Base-by-base conservation (phyloP, 2,888 invertebrate genomes). In the Sericinus montela region DNA sequence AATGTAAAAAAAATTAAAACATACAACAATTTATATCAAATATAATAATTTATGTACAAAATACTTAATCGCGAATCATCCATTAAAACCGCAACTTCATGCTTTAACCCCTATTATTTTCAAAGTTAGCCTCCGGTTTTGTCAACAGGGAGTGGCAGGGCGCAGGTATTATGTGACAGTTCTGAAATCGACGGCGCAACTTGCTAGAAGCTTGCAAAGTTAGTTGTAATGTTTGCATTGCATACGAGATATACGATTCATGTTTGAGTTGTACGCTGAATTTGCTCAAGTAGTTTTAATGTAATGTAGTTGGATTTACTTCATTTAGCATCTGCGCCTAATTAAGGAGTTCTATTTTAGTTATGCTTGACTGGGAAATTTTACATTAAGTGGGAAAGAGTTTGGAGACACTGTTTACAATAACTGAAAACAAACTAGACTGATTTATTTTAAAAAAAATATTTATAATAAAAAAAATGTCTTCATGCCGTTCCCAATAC, bases 151-250 rank as follows among this genome's bases (percentile, higher is more conserved):
- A 44, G 44, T 15, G 44, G 51, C 49, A 52, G 56, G 48, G 63
- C 65, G 69, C 65, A 65, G 59, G 57, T 65, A 55, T 63, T 23
- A 40, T 58, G 65, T 69, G 75, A 71, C 71, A 74, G 72, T 75
- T 72, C 63, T 65, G 63, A 69, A 78, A 78, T 79, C 75, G 72
- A 67, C 69, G 71, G 72, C 70, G 67, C 66, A 76, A 78, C 72
- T 78, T 73, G 40, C 40, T 28, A 39, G 30, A 39, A 7, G 28
- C 40, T 36, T 15, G 45, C 39, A 29, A 56, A 57, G 60, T 62
- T 62, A 60, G 59, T 45, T 45, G 45, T 35, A 49, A 45, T 41
- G 45, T 49, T 49, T 49, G 49, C 44, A 13, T 45, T 38, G 34
- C 49, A 44, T 32, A 44, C 39, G 43, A 48, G 39, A 38, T 34